Conservation (phyloP, 1,140 invertebrate genomes). For the Lepidostoma basale region DNA sequence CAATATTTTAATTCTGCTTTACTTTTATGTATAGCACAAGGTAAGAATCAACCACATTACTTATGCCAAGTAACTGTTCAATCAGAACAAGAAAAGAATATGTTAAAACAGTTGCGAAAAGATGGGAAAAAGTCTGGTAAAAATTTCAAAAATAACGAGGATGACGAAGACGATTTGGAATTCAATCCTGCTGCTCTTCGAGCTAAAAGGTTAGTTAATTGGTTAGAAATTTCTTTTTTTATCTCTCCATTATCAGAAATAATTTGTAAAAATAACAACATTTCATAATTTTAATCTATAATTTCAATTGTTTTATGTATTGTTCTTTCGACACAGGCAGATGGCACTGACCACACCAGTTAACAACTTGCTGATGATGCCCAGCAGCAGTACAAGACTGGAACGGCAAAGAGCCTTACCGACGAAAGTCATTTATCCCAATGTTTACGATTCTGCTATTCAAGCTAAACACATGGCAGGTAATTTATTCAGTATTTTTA, state of each 20-base stretch:
- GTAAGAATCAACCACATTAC: conserved; percentile 61
- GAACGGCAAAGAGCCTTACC: conserved; percentile 52
- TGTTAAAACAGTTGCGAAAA: conserved; percentile 83
- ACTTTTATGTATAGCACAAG: background rate
- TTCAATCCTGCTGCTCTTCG: conserved; percentile 47
- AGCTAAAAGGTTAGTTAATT: conserved; percentile 47
- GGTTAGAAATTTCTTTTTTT: background rate
- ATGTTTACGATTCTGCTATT: conserved; percentile 81
- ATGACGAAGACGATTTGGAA: conserved; percentile 61
- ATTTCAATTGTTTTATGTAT: background rate
- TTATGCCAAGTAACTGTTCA: conserved; percentile 80
- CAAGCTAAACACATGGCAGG: conserved; percentile 70
- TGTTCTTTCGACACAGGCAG: conserved; percentile 52
- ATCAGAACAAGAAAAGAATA: conserved; percentile 81
- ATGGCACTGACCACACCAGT: conserved; percentile 56
- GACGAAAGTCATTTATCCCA: conserved; percentile 73
- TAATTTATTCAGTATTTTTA: conserved; percentile 46
- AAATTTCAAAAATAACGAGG: conserved; percentile 58
- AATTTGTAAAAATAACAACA: background rate
- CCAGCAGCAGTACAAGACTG: conserved; percentile 47
- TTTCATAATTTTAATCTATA: conserved; percentile 18
- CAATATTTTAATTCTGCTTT: background rate
- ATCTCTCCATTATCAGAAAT: background rate
- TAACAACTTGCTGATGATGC: conserved; percentile 38
- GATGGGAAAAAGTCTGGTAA: conserved; percentile 84